phyloP scores from a whole-genome alignment of 2,888 invertebrate species.

The Dioctria linearis region DNA sequence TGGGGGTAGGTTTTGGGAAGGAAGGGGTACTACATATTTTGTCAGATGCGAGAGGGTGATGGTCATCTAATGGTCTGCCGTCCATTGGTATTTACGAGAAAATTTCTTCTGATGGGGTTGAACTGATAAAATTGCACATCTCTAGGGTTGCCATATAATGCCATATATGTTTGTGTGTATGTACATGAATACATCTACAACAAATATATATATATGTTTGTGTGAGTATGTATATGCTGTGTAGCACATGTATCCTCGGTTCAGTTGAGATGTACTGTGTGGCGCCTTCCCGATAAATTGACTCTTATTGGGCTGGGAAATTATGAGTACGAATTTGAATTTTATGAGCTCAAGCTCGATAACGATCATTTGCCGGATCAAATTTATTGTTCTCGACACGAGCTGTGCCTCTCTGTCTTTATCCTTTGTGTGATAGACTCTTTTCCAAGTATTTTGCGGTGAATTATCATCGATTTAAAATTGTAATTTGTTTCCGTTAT shows the following conservation, averaged over 20 bases:
- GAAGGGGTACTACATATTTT: constrained; percentile 7
- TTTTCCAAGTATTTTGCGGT: background rate
- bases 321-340: constrained; percentile 56
- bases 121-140: background rate
- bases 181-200: no score
- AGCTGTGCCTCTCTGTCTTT: background rate
- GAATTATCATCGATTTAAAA: background rate
- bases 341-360: constrained; percentile 56
- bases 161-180: no score
- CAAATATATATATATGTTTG: no score
- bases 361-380: constrained; percentile 53
- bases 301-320: constrained; percentile 35
- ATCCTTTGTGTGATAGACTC: background rate
- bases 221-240: background rate
- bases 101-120: constrained; percentile 5
- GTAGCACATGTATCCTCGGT: background rate
- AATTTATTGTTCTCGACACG: constrained; percentile 40
- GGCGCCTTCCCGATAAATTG: constrained; percentile 25
- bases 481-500: no score
- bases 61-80: constrained; percentile 29
- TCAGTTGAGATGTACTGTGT: constrained; percentile 5
- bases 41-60: background rate
- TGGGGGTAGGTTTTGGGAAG: constrained; percentile 26
- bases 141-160: background rate
- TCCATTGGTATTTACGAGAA: constrained; percentile 37